phyloP scores from a whole-genome alignment of 2,113 vertebrate species.

The Pycnonotus jocosus region DNA sequence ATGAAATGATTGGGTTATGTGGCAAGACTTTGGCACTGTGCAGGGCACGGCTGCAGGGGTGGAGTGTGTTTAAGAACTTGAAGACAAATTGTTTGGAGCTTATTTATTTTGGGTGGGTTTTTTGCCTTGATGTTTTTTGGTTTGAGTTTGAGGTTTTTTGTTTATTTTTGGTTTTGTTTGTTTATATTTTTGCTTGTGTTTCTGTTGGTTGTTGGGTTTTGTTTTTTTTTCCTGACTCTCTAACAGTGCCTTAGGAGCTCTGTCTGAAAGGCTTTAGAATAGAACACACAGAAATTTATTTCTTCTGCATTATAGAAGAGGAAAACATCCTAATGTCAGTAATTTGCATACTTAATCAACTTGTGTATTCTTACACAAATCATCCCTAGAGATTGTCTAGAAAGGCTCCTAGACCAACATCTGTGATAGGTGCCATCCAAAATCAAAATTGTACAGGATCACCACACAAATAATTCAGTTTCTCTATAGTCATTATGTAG shows the following conservation, averaged over 20 bases:
- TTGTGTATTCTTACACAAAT: background rate
- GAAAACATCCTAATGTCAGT: background rate
- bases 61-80: background rate
- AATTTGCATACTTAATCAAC: background rate
- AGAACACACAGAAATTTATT: background rate
- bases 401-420: background rate
- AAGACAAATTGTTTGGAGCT: background rate
- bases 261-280: background rate
- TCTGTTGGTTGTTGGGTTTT: background rate
- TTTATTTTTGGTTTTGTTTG: background rate
- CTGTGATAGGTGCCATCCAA: background rate
- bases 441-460: background rate
- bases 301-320: background rate
- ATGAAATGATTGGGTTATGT: fast-evolving
- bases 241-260: background rate
- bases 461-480: background rate
- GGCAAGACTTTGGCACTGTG: background rate
- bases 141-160: background rate
- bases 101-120: fast-evolving
- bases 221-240: background rate
- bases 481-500: background rate
- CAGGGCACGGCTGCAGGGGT: background rate
- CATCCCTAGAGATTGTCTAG: background rate
- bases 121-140: background rate
- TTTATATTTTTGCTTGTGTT: background rate